These are phyloP conservation scores for Platichthys stellatus DNA, from an alignment of 2,113 vertebrate species.

Conservation along the genomic window DNA sequence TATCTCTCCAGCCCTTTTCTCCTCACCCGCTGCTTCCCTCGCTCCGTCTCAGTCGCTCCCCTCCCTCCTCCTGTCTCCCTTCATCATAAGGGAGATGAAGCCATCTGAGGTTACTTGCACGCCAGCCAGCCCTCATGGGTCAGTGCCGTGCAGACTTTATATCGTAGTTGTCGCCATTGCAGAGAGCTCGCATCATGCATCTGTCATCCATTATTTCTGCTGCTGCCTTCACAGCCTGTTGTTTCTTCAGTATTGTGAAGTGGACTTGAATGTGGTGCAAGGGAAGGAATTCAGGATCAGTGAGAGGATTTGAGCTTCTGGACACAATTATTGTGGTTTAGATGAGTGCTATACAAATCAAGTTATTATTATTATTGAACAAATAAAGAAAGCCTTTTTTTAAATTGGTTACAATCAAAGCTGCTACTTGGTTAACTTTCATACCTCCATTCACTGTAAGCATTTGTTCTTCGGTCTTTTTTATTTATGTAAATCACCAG, in stretches of 20 bases:
- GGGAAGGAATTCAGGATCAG: background rate
- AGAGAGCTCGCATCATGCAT: constrained; percentile 34
- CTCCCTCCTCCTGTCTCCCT: constrained; percentile 53
- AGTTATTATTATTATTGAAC: too few relatives aligned
- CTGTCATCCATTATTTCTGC: constrained; percentile 27
- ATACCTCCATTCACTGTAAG: too few relatives aligned
- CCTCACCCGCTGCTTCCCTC: constrained; percentile 54
- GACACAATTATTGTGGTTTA: too few relatives aligned
- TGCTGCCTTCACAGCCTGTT: background rate
- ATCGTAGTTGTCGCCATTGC: constrained; percentile 22
- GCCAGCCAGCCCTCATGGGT: constrained; percentile 40
- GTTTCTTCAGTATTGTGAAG: constrained; percentile 4
- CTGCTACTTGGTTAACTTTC: too few relatives aligned
- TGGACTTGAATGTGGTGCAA: background rate
- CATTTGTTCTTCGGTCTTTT: too few relatives aligned
- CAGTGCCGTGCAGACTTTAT: constrained; percentile 31
- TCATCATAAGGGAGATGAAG: constrained; percentile 58
- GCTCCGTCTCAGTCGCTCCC: constrained; percentile 40
- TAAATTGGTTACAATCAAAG: too few relatives aligned
- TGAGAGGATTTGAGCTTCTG: too few relatives aligned
- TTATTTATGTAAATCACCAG: too few relatives aligned
- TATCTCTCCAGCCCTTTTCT: constrained; percentile 57
- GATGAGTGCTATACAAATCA: too few relatives aligned
- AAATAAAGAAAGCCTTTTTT: too few relatives aligned
- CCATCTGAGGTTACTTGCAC: constrained; percentile 60